Conservation (phyloP, 2,888 invertebrate species). For the Drosophila buzzatii region DNA sequence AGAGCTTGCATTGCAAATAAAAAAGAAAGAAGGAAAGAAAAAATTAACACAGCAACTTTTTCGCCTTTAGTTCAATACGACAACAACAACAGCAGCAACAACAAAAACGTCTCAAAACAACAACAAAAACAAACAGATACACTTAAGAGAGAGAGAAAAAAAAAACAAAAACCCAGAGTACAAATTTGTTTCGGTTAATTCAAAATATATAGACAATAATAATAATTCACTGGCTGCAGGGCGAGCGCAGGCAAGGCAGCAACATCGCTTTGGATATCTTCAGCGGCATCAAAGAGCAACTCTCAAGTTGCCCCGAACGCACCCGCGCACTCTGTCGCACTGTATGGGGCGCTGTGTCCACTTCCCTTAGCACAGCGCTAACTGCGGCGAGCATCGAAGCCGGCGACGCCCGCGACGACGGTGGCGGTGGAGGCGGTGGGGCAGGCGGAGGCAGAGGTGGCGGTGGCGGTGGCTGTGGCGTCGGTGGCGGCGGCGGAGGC, state of each 20-base stretch:
- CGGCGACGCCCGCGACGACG: constrained; percentile 65
- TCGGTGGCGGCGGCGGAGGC: constrained; percentile 50
- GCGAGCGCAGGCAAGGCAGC: constrained; percentile 43
- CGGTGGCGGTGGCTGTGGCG: constrained; percentile 46
- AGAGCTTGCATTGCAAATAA: constrained; percentile 69
- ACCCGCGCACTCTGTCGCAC: constrained; percentile 82
- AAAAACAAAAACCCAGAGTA: background rate
- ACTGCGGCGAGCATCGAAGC: constrained; percentile 71
- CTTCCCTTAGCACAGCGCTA: constrained; percentile 81
- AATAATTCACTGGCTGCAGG: constrained; percentile 55
- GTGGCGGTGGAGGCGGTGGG: constrained; percentile 61
- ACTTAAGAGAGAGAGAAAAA: background rate
- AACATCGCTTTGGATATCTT: constrained; percentile 84
- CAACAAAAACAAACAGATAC: constrained; percentile 7
- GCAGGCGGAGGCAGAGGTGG: constrained; percentile 51
- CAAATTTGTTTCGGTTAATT: constrained; percentile 38
- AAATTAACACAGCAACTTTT: constrained; percentile 58
- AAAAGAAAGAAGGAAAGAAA: constrained; percentile 28
- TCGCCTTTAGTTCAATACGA: constrained; percentile 29
- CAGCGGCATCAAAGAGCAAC: constrained; percentile 85
- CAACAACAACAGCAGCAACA: constrained; percentile 6
- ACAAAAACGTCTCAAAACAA: constrained; percentile 6
- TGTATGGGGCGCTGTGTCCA: constrained; percentile 83
- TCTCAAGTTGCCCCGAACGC: constrained; percentile 85
- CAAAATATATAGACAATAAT: constrained; percentile 16